These are phyloP conservation scores for Cactoblastis cactorum DNA, from an alignment of 2,888 invertebrate species.

Conservation along the genomic window DNA sequence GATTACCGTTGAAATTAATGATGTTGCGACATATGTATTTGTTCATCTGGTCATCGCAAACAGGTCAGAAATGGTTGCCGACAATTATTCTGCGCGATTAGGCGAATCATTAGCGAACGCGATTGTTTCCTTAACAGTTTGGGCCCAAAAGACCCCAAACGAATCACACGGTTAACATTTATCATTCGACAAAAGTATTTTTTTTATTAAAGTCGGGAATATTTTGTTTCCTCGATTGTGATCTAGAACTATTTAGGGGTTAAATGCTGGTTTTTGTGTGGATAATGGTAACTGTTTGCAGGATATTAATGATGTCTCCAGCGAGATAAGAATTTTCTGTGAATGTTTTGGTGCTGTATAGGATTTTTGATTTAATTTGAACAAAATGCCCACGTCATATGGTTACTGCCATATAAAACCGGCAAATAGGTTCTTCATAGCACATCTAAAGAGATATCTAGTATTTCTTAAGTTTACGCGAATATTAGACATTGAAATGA, in stretches of 20 bases:
- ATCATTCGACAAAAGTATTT: conserved; percentile 69
- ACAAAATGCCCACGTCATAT: too few relatives aligned
- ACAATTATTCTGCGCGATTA: conserved; percentile 71
- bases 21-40: conserved; percentile 58
- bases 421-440: too few relatives aligned
- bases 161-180: conserved; percentile 62
- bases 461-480: too few relatives aligned
- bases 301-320: conserved; percentile 24
- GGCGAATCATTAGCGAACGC: conserved; percentile 64
- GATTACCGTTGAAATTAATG: conserved; percentile 62
- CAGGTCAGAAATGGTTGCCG: conserved; percentile 65
- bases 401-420: too few relatives aligned
- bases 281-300: conserved; percentile 22
- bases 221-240: conserved; percentile 4
- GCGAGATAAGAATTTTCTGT: conserved; percentile 21
- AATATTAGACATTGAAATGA: too few relatives aligned
- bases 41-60: conserved; percentile 63
- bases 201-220: conserved; percentile 47
- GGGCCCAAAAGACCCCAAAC: conserved; percentile 45
- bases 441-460: too few relatives aligned
- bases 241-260: conserved; percentile 12
- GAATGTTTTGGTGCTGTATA: conserved; percentile 17
- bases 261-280: background rate
- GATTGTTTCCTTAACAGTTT: conserved; percentile 58
- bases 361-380: background rate